Evolutionary conservation across 2,113 vertebrate species (phyloP).

Genomic region (Centropus bengalensis): DNA sequence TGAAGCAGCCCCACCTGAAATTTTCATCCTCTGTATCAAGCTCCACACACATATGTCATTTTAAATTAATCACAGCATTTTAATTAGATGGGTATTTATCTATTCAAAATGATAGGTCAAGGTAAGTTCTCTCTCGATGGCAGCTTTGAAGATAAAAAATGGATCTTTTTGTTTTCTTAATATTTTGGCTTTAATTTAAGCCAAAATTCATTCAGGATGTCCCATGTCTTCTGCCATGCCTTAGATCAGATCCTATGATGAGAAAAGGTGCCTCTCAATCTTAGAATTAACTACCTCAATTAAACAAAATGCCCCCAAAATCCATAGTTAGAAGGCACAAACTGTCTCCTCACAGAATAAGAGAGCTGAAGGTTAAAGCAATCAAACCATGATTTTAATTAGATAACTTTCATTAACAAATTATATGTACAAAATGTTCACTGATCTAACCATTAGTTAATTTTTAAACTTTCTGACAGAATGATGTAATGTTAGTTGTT

Average conservation of each 20-base stretch:
- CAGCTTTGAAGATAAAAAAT: background rate
- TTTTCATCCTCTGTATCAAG: background rate
- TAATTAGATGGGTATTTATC: background rate
- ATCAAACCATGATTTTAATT: background rate
- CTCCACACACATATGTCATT: background rate
- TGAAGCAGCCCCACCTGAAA: background rate
- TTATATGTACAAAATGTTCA: background rate
- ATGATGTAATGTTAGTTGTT: background rate
- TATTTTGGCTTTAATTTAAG: background rate
- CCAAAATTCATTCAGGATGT: background rate
- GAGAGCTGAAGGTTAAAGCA: background rate
- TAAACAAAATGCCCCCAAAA: background rate
- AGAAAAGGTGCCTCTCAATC: background rate
- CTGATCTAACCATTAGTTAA: background rate
- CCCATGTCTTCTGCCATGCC: background rate
- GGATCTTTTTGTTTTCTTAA: background rate
- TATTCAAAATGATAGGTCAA: background rate
- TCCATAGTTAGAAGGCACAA: background rate
- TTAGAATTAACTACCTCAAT: background rate
- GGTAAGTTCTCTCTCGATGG: background rate
- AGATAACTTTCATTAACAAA: background rate
- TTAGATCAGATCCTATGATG: background rate
- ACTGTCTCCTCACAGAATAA: background rate
- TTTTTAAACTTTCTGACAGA: background rate
- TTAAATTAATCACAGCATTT: background rate